These are phyloP conservation scores for Mesitornis unicolor DNA, from an alignment of 2,113 vertebrate species.

Conservation along the genomic window DNA sequence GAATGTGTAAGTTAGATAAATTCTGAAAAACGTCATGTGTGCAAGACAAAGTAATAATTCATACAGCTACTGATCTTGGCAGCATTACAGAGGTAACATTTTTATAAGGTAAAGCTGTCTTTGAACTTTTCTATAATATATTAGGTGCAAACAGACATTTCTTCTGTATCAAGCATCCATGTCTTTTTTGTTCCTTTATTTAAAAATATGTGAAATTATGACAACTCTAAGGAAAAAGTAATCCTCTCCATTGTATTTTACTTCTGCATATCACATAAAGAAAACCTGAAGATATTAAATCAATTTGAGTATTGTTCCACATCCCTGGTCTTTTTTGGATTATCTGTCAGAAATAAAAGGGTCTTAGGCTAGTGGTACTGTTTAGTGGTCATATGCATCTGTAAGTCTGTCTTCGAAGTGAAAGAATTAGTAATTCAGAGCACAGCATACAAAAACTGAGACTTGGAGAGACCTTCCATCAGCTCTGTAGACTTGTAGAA, in stretches of 20 bases:
- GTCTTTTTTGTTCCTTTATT: background rate
- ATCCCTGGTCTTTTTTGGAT: background rate
- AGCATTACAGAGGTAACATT: constrained; percentile 45
- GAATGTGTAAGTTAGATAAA: constrained; percentile 6
- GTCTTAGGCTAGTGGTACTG: background rate
- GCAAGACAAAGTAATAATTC: constrained; percentile 38
- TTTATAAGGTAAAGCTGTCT: constrained; percentile 58
- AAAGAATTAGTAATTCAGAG: background rate
- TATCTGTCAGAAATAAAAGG: background rate
- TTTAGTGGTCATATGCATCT: background rate
- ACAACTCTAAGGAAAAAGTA: background rate
- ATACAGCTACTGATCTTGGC: constrained; percentile 24
- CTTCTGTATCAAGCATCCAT: background rate
- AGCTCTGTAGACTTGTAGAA: background rate
- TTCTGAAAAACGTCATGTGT: constrained; percentile 8
- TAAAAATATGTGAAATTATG: constrained; percentile 7
- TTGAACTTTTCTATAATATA: constrained; percentile 50
- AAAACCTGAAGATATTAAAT: background rate
- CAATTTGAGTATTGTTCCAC: background rate
- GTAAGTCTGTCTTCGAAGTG: background rate
- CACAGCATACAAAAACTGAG: background rate
- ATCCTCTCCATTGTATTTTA: background rate
- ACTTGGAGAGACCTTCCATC: background rate
- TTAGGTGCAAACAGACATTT: constrained; percentile 17
- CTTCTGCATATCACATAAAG: background rate